Evolutionary conservation across 1,140 invertebrate genomes (phyloP).

Genomic region (Wasmannia auropunctata): DNA sequence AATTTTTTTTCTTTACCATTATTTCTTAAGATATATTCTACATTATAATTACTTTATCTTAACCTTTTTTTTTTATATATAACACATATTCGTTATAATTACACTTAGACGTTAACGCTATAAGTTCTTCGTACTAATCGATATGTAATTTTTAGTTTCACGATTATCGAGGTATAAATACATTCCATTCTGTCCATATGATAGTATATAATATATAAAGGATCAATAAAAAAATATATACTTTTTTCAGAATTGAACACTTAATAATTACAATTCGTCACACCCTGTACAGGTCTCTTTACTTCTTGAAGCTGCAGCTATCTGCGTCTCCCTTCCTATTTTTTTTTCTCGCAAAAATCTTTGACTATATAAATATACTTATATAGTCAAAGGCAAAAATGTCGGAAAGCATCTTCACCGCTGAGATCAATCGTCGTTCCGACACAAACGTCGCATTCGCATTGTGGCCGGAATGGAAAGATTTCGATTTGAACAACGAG

Average conservation of each 20-base stretch:
- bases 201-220: conserved; percentile 70
- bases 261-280: background rate
- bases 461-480: conserved; percentile 71
- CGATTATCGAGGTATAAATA: conserved; percentile 45
- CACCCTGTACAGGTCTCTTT: background rate
- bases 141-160: conserved; percentile 61
- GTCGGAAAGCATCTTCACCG: conserved; percentile 52
- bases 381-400: too few relatives aligned
- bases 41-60: conserved; percentile 21
- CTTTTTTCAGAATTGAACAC: conserved; percentile 61
- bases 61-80: conserved; percentile 57
- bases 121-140: conserved; percentile 53
- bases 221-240: conserved; percentile 71
- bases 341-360: conserved; percentile 17
- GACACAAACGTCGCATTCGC: background rate
- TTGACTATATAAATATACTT: too few relatives aligned
- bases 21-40: conserved; percentile 46
- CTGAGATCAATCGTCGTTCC: background rate
- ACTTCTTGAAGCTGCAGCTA: conserved; percentile 22
- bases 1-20: conserved; percentile 6
- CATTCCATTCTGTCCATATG: conserved; percentile 68
- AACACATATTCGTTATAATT: conserved; percentile 13
- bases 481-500: conserved; percentile 68
- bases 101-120: conserved; percentile 51
- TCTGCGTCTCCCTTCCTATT: background rate